Conservation (phyloP, 1,140 invertebrate genomes). For the Pseudachorutes palmiensis region DNA sequence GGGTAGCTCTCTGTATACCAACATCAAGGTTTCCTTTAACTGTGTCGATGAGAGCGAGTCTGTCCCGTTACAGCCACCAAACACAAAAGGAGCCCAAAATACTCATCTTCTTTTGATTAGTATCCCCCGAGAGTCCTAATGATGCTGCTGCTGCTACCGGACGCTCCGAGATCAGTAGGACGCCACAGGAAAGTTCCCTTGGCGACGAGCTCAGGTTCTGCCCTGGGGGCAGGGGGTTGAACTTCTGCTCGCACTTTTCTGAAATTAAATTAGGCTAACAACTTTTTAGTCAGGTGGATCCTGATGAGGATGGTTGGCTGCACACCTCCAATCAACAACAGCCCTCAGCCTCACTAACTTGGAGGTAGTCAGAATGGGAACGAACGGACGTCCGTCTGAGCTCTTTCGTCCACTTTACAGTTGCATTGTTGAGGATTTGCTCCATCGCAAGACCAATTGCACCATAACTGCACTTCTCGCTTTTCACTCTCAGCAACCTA, state of each 20-base stretch:
- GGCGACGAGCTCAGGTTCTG: neutral
- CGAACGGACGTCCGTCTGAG: neutral
- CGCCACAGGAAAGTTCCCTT: slow-evolving; percentile 29
- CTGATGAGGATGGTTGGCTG: neutral
- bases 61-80: slow-evolving; percentile 31
- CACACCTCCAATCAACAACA: no score
- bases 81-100: slow-evolving; percentile 29
- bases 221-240: neutral
- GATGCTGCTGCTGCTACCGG: slow-evolving; percentile 17
- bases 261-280: slow-evolving; percentile 12
- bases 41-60: slow-evolving; percentile 37
- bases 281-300: neutral
- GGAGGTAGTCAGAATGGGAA: neutral
- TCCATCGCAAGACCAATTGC: neutral
- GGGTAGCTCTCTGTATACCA: slow-evolving; percentile 5
- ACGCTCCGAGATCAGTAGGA: slow-evolving; percentile 35
- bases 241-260: neutral
- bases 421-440: neutral
- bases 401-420: neutral
- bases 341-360: no score
- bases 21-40: slow-evolving; percentile 6
- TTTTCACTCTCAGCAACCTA: neutral
- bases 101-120: slow-evolving; percentile 17
- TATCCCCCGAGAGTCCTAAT: no score
- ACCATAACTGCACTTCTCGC: neutral